Evolutionary conservation across 2,113 vertebrate genomes (phyloP).

Genomic region (Haliaeetus leucogaster): DNA sequence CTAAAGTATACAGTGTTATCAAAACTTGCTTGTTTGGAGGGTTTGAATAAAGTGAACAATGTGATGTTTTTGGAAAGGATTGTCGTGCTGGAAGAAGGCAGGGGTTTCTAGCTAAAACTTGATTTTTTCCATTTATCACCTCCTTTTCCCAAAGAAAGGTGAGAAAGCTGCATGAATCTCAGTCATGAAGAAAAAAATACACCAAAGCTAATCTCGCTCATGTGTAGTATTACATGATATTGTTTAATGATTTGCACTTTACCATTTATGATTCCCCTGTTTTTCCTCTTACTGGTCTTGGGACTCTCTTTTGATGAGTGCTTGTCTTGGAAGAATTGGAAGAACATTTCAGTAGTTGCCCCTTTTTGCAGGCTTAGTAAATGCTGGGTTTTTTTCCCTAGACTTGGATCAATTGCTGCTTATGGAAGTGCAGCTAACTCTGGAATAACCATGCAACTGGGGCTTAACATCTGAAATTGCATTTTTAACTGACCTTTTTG

Average conservation of each 20-base stretch:
- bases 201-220: background rate
- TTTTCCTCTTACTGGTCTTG: background rate
- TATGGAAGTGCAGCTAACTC: background rate
- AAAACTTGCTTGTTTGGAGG: background rate
- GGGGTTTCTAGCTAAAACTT: background rate
- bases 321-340: background rate
- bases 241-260: background rate
- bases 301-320: background rate
- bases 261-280: background rate
- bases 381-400: fast-evolving
- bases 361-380: background rate
- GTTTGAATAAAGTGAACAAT: background rate
- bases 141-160: background rate
- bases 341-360: background rate
- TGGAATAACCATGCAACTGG: background rate
- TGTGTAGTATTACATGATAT: background rate
- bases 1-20: background rate
- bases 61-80: background rate
- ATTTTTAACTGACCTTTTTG: background rate
- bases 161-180: background rate
- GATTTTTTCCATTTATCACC: background rate
- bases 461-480: background rate
- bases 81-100: background rate
- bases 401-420: background rate
- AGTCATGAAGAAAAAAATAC: background rate